A percentile compares a stretch with the other conserved stretches of the same genome.
Conservation (phyloP, 2,797 vertebrate genomes). For the Platalea minor region DNA sequence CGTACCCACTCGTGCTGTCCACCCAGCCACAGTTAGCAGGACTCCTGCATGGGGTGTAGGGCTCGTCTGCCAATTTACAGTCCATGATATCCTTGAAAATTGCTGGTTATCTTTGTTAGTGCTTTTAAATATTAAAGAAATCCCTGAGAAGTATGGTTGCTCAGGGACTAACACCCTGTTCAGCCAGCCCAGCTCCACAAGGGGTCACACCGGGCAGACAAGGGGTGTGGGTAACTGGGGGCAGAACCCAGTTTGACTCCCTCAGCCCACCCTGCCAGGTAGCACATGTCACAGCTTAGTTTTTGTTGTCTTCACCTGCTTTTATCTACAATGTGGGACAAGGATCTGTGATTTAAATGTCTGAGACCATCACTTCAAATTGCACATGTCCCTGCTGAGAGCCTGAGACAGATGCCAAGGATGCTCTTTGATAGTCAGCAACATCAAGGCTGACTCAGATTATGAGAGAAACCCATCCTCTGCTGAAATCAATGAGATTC, state of each 20-base stretch:
- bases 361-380: conserved; percentile 3
- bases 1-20: rapidly evolving
- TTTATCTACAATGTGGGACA: neutral
- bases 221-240: neutral
- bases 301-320: neutral
- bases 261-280: neutral
- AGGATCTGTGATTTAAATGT: conserved; percentile 28
- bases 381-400: neutral
- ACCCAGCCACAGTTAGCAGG: neutral
- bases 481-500: neutral
- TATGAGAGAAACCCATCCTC: neutral
- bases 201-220: rapidly evolving
- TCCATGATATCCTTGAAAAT: neutral
- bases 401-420: conserved; percentile 15
- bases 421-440: neutral
- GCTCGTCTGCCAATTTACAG: neutral
- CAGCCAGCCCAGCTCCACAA: neutral
- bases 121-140: neutral
- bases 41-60: neutral
- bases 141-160: neutral
- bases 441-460: conserved; percentile 17
- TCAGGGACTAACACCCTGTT: neutral
- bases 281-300: neutral
- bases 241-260: neutral
- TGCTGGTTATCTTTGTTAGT: neutral